Evolutionary conservation across 1,140 invertebrate genomes (phyloP).

Genomic region (Drosophila subobscura): DNA sequence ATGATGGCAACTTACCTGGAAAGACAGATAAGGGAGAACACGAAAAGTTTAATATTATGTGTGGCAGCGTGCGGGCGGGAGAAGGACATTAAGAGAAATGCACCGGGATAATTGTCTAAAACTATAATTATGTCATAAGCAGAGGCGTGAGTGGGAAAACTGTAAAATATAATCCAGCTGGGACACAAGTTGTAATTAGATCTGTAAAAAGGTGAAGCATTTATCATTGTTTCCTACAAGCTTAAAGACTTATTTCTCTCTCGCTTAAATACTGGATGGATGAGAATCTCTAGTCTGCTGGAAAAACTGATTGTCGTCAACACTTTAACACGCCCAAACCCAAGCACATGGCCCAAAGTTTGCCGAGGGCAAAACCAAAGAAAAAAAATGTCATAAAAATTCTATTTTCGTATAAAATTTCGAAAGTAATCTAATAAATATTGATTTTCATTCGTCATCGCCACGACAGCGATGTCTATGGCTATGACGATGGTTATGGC

Average conservation of each 20-base stretch:
- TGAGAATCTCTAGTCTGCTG: slow-evolving; percentile 8
- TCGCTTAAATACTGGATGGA: slow-evolving; percentile 27
- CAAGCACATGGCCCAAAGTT: slow-evolving; percentile 36
- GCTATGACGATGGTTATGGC: slow-evolving; percentile 38
- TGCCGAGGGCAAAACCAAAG: slow-evolving; percentile 24
- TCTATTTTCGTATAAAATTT: slow-evolving; percentile 83
- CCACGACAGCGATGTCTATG: slow-evolving; percentile 45
- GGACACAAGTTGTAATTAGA: slow-evolving; percentile 18
- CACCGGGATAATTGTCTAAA: slow-evolving; percentile 27
- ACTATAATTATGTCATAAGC: slow-evolving; percentile 46
- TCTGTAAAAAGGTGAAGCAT: slow-evolving; percentile 24
- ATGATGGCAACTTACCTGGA: slow-evolving; percentile 79
- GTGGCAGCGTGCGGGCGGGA: slow-evolving; percentile 7
- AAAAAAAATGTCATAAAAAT: slow-evolving; percentile 79
- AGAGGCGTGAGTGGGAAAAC: slow-evolving; percentile 20
- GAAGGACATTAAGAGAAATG: slow-evolving; percentile 13
- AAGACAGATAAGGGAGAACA: slow-evolving; percentile 55
- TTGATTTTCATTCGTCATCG: slow-evolving; percentile 83
- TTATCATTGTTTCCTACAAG: background rate
- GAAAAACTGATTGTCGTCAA: slow-evolving; percentile 56
- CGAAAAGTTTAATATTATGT: slow-evolving; percentile 58
- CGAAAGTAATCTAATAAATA: slow-evolving; percentile 84
- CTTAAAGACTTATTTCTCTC: background rate
- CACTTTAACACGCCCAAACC: slow-evolving; percentile 32
- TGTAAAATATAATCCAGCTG: too few species aligned